phyloP scores from a whole-genome alignment of 2,797 vertebrate species.

The Falco biarmicus region DNA sequence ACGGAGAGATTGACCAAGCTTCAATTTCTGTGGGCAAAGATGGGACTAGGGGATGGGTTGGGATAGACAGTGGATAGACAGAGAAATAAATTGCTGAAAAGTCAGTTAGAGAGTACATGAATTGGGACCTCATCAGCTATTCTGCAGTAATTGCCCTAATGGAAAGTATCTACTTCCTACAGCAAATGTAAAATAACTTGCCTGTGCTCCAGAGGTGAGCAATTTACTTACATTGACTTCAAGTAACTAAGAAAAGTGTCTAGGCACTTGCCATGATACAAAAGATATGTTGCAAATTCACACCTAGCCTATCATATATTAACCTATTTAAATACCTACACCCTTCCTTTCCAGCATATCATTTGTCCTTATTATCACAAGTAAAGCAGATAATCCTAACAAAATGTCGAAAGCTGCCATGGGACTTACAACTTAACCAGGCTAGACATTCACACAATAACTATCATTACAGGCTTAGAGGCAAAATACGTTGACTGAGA shows the following conservation, averaged over 20 bases:
- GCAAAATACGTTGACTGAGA: background rate
- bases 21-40: background rate
- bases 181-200: background rate
- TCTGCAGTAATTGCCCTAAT: background rate
- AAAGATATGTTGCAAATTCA: background rate
- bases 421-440: accelerated
- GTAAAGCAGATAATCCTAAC: background rate
- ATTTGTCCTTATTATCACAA: background rate
- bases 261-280: background rate
- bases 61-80: background rate
- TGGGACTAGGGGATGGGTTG: background rate
- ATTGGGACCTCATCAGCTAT: background rate
- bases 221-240: background rate
- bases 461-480: background rate
- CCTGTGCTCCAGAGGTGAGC: background rate
- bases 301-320: background rate
- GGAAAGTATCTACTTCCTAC: background rate
- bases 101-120: background rate
- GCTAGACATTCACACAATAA: background rate
- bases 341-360: background rate
- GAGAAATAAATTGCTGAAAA: background rate
- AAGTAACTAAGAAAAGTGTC: background rate
- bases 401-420: background rate
- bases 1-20: background rate
- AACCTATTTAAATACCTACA: background rate